Percentiles rank a stretch among this genome's conserved stretches.
Conservation (phyloP, 2,888 invertebrate species). For the Euzophera pinguis region DNA sequence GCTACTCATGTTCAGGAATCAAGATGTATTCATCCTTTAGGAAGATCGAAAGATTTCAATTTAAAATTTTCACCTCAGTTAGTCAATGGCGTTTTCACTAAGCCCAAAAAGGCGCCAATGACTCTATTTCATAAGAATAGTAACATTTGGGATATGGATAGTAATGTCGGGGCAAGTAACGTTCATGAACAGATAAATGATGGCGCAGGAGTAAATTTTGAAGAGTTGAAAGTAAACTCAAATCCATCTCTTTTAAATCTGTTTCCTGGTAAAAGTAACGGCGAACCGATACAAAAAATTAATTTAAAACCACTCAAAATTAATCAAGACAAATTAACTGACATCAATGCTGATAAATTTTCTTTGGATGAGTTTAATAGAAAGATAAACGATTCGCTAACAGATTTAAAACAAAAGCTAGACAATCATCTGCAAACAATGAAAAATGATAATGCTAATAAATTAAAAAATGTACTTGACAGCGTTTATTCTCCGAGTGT, state of each 20-base stretch:
- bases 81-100: conserved; percentile 32
- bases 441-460: conserved; percentile 13
- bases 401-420: conserved; percentile 2
- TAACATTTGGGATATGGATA: conserved; percentile 44
- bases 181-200: conserved; percentile 34
- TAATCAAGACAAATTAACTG: background rate
- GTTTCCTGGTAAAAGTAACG: conserved; percentile 1
- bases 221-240: conserved; percentile 26
- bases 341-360: background rate
- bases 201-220: conserved; percentile 19
- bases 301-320: background rate
- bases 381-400: background rate
- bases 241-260: conserved; percentile 17
- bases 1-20: conserved; percentile 49
- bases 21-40: conserved; percentile 40
- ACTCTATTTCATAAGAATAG: conserved; percentile 28
- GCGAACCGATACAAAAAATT: background rate
- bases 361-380: background rate
- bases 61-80: conserved; percentile 25
- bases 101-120: conserved; percentile 28
- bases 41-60: conserved; percentile 22
- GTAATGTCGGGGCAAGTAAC: conserved; percentile 42
- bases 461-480: conserved; percentile 5
- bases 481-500: conserved; percentile 9
- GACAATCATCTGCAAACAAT: background rate